Evolutionary conservation across 2,797 vertebrate species (phyloP).

Genomic region (Lacerta bilineata): DNA sequence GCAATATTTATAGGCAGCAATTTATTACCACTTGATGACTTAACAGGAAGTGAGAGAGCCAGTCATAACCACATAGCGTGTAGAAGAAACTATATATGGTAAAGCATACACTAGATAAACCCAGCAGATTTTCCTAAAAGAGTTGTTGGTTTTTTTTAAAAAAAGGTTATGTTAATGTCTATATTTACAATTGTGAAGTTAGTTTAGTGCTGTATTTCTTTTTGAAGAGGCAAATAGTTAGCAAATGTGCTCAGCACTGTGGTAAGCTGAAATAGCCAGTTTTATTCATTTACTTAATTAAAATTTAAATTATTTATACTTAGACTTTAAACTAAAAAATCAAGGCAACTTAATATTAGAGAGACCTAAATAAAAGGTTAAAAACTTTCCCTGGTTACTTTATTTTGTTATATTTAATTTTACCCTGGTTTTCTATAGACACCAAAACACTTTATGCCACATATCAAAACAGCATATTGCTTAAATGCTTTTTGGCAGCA

Average conservation of each 20-base stretch:
- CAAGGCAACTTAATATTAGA: background rate
- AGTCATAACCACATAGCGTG: conserved; percentile 78
- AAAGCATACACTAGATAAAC: conserved; percentile 63
- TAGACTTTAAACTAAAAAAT: background rate
- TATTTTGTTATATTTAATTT: background rate
- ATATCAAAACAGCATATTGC: background rate
- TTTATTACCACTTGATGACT: conserved; percentile 78
- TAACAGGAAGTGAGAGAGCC: conserved; percentile 86
- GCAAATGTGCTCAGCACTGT: background rate
- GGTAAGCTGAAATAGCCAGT: background rate
- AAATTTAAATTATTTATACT: background rate
- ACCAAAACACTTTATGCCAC: background rate
- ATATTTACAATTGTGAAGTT: background rate
- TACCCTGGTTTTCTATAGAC: background rate
- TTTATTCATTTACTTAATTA: too few relatives aligned
- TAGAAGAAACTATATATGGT: conserved; percentile 84
- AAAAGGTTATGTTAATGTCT: background rate
- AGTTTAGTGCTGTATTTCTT: background rate
- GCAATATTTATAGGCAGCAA: conserved; percentile 63
- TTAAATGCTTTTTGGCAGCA: background rate
- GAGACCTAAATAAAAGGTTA: background rate
- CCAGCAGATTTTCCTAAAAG: conserved; percentile 42
- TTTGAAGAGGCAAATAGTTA: background rate
- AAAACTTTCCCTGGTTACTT: background rate
- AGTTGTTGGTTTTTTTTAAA: background rate